Base-by-base conservation (phyloP, 2,888 invertebrate species). In the Hydrotaea diabolus region DNA sequence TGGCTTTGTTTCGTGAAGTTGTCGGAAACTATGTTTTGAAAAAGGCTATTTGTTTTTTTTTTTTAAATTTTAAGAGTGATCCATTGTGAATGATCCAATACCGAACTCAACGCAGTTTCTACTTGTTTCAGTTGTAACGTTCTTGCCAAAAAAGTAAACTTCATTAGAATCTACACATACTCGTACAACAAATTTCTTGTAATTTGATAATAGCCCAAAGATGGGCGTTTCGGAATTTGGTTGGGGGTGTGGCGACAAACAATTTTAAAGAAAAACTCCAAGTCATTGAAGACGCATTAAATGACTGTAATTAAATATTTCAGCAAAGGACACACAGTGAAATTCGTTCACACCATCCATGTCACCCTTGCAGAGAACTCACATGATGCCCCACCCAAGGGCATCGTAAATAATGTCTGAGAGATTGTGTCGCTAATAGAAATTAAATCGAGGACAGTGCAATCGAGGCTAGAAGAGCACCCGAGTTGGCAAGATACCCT, bases 381-480 rank as follows among this genome's bases (percentile, higher is more conserved):
- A 62, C 31, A 31, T 31, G n/a, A 49, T 49, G 49, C 49, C 49
- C 49, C 4, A 49, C 31, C 15, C 31, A 49, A n/a, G 19, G 31
- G 62, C 36, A 62, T 62, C 62, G 5, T 31, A 62, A 31, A 62
- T 13, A 46, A 66, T 46, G 23, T 23, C 23, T 69, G 21, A 43
- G 69, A 69, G 21, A 66, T 19, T 43, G 43, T 66, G 43, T 66
- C 39, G 36, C 39, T 66, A 66, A 66, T 66, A 43, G 23, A 69
- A 69, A 43, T 69, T 69, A 69, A 69, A 43, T 69, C 46, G 69
- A 69, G 69, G 23, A 69, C 43, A 46, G 46, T 46, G 69, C 43
- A 43, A 23, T 23, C 59, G 13, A 13, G 13, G 46, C 9, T 23
- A 69, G 69, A 23, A 69, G 31, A 4, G 31, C 46, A 7, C 23